These are phyloP conservation scores for Bombylius discolor DNA, from an alignment of 2,888 invertebrate genomes.

Conservation along the genomic window DNA sequence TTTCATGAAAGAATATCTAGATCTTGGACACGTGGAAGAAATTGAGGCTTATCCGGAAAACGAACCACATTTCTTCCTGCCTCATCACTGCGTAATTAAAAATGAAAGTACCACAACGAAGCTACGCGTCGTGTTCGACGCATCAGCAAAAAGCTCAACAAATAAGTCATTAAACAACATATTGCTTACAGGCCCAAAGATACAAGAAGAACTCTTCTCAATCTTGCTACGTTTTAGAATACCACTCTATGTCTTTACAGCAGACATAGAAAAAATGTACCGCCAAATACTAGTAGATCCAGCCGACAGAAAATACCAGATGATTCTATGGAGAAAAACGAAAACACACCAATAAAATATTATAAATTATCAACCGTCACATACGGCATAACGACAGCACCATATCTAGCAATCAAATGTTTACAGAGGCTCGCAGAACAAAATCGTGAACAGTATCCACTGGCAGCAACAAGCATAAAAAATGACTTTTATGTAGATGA, in stretches of 20 bases:
- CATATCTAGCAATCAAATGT: constrained; percentile 4
- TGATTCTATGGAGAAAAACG: constrained; percentile 1
- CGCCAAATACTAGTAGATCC: constrained; percentile 20
- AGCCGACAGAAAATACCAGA: constrained; percentile 13
- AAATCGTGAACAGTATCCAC: too few species aligned
- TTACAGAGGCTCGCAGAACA: too few species aligned
- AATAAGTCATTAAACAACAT: constrained; percentile 2
- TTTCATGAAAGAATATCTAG: too few species aligned
- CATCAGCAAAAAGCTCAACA: neutral
- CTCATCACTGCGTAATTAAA: too few species aligned
- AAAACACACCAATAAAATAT: neutral
- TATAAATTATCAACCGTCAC: constrained; percentile 9
- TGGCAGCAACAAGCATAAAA: too few species aligned
- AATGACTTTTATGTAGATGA: too few species aligned
- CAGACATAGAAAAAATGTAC: constrained; percentile 21
- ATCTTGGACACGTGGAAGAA: too few species aligned
- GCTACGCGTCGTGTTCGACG: too few species aligned
- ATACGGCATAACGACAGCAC: constrained; percentile 6
- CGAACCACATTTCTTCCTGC: too few species aligned
- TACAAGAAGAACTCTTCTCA: neutral
- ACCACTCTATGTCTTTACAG: constrained; percentile 12
- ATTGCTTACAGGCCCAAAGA: neutral
- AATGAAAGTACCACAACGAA: too few species aligned
- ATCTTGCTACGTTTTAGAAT: neutral
- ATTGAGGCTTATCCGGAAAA: too few species aligned